Evolutionary conservation across 2,113 vertebrate genomes (phyloP).

Genomic region (Maccullochella peelii): DNA sequence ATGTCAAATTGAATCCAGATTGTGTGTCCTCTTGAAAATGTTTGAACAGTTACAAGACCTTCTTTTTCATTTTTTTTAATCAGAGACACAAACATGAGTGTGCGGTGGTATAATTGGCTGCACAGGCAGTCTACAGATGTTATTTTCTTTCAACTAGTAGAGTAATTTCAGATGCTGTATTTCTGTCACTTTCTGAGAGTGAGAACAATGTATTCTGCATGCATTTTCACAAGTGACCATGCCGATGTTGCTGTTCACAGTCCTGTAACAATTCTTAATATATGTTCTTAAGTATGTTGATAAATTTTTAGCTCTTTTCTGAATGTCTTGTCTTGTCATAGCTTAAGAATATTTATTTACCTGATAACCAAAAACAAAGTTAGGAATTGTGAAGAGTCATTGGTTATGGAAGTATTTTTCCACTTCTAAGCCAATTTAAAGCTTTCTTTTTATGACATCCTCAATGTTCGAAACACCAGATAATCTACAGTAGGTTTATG

Average conservation of each 20-base stretch:
- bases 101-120: constrained; percentile 75
- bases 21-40: constrained; percentile 62
- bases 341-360: not conserved
- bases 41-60: constrained; percentile 75
- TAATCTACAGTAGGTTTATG: not conserved
- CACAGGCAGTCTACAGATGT: constrained; percentile 78
- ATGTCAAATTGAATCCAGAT: constrained; percentile 80
- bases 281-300: constrained; percentile 3
- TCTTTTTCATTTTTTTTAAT: constrained; percentile 51
- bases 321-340: not conserved
- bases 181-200: constrained; percentile 68
- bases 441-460: not conserved
- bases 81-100: constrained; percentile 69
- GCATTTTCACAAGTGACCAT: constrained; percentile 18
- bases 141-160: constrained; percentile 67
- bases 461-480: not conserved
- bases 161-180: constrained; percentile 73
- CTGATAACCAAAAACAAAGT: not conserved
- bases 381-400: not conserved
- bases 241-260: constrained; percentile 1
- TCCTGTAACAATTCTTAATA: constrained; percentile 7
- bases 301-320: not conserved
- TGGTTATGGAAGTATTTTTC: not conserved
- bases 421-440: too few relatives aligned
- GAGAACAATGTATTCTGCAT: constrained; percentile 28